phyloP scores from a whole-genome alignment of 2,797 vertebrate species.

The Masticophis lateralis region DNA sequence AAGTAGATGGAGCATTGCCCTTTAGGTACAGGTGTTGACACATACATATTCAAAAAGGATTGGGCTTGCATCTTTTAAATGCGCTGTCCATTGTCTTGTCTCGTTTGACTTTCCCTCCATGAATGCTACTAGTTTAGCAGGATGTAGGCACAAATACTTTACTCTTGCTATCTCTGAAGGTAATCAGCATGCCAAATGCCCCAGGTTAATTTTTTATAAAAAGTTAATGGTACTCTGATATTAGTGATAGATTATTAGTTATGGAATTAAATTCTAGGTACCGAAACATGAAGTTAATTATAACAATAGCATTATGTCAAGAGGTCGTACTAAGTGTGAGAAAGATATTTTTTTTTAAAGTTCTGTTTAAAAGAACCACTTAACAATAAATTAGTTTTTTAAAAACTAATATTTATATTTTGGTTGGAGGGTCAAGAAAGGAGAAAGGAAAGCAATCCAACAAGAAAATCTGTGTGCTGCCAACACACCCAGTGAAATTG shows the following conservation, averaged over 20 bases:
- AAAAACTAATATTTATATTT: fast-evolving
- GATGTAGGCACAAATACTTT: neutral
- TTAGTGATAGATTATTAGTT: neutral
- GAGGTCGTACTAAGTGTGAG: neutral
- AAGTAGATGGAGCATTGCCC: neutral
- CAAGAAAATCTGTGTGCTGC: conserved; percentile 44
- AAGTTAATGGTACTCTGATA: neutral
- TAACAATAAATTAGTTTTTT: neutral
- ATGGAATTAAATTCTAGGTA: neutral
- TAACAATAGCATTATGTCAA: neutral
- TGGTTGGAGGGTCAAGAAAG: conserved; percentile 15
- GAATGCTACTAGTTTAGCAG: neutral
- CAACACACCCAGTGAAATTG: conserved; percentile 47
- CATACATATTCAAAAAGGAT: neutral
- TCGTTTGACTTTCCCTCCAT: neutral
- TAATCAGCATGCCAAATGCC: neutral
- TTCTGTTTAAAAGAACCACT: conserved; percentile 15
- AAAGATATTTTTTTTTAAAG: neutral
- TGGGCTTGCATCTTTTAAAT: neutral
- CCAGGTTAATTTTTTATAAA: neutral
- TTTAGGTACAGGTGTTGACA: neutral
- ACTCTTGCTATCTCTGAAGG: neutral
- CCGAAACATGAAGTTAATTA: neutral
- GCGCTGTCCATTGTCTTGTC: neutral
- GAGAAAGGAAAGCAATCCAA: conserved; percentile 18